Evolutionary conservation across 2,888 invertebrate genomes (phyloP), one percentile per base, ranked within the genome.

Genomic region (Euzetes globulus): DNA sequence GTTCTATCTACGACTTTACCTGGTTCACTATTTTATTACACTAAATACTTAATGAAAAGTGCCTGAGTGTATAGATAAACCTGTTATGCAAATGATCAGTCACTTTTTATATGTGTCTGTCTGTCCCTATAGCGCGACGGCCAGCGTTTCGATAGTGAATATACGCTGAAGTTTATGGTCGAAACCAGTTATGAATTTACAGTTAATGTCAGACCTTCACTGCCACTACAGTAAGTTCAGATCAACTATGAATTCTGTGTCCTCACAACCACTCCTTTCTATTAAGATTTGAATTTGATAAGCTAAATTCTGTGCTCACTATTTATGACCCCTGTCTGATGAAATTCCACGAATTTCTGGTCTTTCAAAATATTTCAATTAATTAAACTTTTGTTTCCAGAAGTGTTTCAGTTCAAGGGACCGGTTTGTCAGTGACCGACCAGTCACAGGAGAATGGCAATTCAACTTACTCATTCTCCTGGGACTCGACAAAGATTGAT

Each of bases 91-190:
- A 13, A 41, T 41, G 6, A 13, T 41, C 41, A 41, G 13, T 41
- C 13, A 11, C n/a, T n/a, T n/a, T 41, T 13, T 41, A 13, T 41
- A 13, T 41, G 33, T 22, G 9, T 68, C 29, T 60, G 19, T 65
- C 63, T 37, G 11, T 15, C 63, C 19, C 33, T 37, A 71, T 45
- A 82, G 83, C 83, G 79, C 78, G 87, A 87, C 79, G 86, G 86
- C 22, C 83, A 85, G 76, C 82, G 86, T 75, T 87, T 87, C 80
- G 83, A 84, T n/a, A 84, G 85, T 77, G 82, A 84, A 71, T 84
- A 85, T 79, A 87, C 87, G 13, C 83, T 87, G 76, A 87, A 87
- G 79, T 80, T 87, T 55, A 85, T 85, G 80, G 83, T 84, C 75
- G 85, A 86, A 77, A 83, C 85, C 4, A 83, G 83, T 33, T 87